These are phyloP conservation scores for Meliscaeva auricollis DNA, from an alignment of 2,888 invertebrate species.

Conservation along the genomic window DNA sequence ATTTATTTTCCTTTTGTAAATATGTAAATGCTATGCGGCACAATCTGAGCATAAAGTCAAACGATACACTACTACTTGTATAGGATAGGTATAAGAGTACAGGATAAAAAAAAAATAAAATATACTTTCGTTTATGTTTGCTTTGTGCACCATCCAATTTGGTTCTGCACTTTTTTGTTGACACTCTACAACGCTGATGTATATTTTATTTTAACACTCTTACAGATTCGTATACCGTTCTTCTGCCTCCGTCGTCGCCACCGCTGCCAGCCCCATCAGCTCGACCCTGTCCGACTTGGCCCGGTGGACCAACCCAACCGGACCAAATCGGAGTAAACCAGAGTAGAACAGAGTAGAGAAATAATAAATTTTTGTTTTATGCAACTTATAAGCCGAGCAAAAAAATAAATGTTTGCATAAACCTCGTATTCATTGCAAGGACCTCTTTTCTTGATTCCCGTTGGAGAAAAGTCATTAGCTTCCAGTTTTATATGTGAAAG, in stretches of 20 bases:
- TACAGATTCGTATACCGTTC: background rate
- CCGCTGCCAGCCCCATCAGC: background rate
- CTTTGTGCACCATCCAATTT: slow-evolving; percentile 46
- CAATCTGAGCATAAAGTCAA: slow-evolving; percentile 49
- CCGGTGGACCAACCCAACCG: background rate
- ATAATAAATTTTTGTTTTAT: slow-evolving; percentile 41
- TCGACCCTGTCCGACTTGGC: slow-evolving; percentile 9
- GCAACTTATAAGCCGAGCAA: slow-evolving; percentile 39
- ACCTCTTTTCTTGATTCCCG: slow-evolving; percentile 41
- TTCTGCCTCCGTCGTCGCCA: too few species aligned
- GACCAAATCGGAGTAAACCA: background rate
- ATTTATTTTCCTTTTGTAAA: slow-evolving; percentile 42
- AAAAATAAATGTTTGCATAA: slow-evolving; percentile 48
- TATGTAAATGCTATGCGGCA: slow-evolving; percentile 44
- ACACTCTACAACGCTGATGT: slow-evolving; percentile 39
- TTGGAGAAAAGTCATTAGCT: slow-evolving; percentile 47
- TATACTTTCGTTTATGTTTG: slow-evolving; percentile 29
- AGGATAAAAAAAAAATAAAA: background rate
- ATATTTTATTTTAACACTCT: slow-evolving; percentile 54
- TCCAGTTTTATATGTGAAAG: slow-evolving; percentile 6
- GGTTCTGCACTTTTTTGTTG: slow-evolving; percentile 29
- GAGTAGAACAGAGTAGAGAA: background rate
- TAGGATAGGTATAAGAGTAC: background rate
- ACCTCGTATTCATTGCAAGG: slow-evolving; percentile 48
- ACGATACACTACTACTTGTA: slow-evolving; percentile 1